A percentile compares a stretch with the other conserved stretches of the same genome.
Evolutionary conservation across 2,888 invertebrate genomes (phyloP).

Genomic region (Latrodectus hesperus): DNA sequence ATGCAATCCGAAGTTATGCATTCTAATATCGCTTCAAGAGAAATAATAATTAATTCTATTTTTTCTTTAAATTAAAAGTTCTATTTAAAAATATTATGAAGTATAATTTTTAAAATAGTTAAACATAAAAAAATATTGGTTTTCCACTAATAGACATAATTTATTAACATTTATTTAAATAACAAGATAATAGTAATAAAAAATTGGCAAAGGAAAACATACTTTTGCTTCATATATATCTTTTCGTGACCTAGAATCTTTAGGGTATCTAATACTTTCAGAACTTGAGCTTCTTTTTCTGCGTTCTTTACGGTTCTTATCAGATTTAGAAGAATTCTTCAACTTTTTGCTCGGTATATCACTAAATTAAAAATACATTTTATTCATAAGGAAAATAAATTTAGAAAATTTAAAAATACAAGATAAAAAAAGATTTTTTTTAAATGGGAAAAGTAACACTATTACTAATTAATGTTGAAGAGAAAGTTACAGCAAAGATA

Average conservation of each 20-base stretch:
- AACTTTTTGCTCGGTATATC: not conserved
- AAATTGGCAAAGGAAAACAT: not conserved
- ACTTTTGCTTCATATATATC: conserved; percentile 65
- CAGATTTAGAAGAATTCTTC: conserved; percentile 24
- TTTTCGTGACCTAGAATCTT: conserved; percentile 59
- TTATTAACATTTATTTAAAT: not conserved
- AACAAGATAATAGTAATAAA: not conserved
- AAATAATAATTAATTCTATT: too few species aligned
- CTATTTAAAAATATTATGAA: too few species aligned
- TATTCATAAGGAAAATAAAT: not conserved
- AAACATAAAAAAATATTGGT: too few species aligned
- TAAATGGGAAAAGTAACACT: too few species aligned
- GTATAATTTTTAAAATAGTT: too few species aligned
- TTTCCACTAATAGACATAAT: not conserved
- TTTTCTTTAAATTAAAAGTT: too few species aligned
- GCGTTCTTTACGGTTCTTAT: conserved; percentile 36
- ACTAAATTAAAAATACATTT: not conserved
- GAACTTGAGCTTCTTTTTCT: conserved; percentile 62
- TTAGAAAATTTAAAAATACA: not conserved
- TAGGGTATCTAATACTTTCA: conserved; percentile 49
- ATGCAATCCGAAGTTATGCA: too few species aligned
- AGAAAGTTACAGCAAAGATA: too few species aligned
- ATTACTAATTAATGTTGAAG: too few species aligned
- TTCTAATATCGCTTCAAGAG: too few species aligned
- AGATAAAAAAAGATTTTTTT: not conserved